A percentile compares a stretch with the other conserved stretches of the same genome.
Conservation (phyloP, 2,113 vertebrate genomes). For the Hoplias malabaricus region DNA sequence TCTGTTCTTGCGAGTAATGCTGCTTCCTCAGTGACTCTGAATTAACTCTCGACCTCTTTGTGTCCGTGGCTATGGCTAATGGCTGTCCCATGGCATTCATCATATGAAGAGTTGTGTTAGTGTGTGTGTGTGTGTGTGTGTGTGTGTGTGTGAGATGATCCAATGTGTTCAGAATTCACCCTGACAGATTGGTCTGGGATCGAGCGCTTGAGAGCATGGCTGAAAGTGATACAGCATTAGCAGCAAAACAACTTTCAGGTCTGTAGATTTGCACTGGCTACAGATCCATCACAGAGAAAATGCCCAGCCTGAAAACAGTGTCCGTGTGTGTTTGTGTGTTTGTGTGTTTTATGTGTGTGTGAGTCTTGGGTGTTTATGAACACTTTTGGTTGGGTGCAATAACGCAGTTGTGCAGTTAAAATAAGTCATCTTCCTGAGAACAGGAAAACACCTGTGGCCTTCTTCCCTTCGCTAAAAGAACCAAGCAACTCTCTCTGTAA, state of each 20-base stretch:
- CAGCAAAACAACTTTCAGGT: conserved; percentile 17
- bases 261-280: conserved; percentile 17
- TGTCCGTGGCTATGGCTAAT: conserved; percentile 37
- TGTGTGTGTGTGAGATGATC: conserved; percentile 24
- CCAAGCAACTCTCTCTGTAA: conserved; percentile 1
- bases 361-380: conserved; percentile 4
- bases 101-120: conserved; percentile 19
- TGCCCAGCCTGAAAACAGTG: background rate
- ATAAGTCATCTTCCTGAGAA: conserved; percentile 18
- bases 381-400: conserved; percentile 13
- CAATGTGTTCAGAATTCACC: conserved; percentile 28
- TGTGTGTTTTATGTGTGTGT: conserved; percentile 29
- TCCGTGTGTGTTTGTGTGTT: conserved; percentile 28
- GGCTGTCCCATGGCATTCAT: conserved; percentile 44
- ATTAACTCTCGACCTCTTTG: conserved; percentile 31
- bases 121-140: conserved; percentile 10
- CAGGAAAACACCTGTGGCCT: conserved; percentile 29
- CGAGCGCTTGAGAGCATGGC: conserved; percentile 17
- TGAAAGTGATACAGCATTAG: conserved; percentile 38
- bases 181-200: conserved; percentile 40
- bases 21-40: conserved; percentile 7
- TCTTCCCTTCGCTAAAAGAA: background rate
- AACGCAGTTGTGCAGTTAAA: conserved; percentile 20
- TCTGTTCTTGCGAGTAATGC: conserved; percentile 24
- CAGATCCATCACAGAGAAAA: conserved; percentile 24